Base-by-base conservation (phyloP, 2,888 invertebrate genomes). In the Dicranocentrus wangi region DNA sequence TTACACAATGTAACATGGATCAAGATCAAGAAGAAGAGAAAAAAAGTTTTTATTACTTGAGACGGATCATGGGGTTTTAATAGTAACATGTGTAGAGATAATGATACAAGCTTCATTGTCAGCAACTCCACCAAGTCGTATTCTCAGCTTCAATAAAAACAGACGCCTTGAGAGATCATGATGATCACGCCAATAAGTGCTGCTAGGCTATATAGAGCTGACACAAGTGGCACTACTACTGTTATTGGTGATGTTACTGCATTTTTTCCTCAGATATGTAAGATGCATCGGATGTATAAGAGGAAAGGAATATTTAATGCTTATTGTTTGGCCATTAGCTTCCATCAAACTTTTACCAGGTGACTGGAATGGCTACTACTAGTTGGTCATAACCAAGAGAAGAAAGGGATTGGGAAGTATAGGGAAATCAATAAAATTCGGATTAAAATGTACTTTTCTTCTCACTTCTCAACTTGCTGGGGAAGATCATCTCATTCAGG, bases 51-150 rank as follows among this genome's bases (percentile, higher is more conserved):
- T 77, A 77, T 77, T 69, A 61, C 69, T 39, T 61, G 32, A 27
- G 68, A 47, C 25, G 61, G 47, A 77, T 77, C 77, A 77, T 77
- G 77, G 69, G 68, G 68, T 77, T 77, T 77, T 77, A 77, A 77
- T 77, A 53, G 77, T 60, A 77, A 77, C 77, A 77, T 77, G 77
- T 77, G 77, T 77, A 77, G 28, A 69, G 77, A 77, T 77, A 77
- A 77, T 69, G 77, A 77, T 77, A 69, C 77, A 77, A 77, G 77
- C 55, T 42, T 77, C 77, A 68, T 69, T 77, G 77, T 77, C 77
- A 77, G 69, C 17, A 32, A 27, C 8, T 19, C n/a, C n/a, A n/a
- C n/a, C n/a, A n/a, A 51, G 17, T 51, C 19, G 19, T 47, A n/a
- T 17, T 28, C 28, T 21, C 27, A 32, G 61, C 63, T 69, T 69